Conservation (phyloP, 1,140 invertebrate species). For the Drosophila repletoides region DNA sequence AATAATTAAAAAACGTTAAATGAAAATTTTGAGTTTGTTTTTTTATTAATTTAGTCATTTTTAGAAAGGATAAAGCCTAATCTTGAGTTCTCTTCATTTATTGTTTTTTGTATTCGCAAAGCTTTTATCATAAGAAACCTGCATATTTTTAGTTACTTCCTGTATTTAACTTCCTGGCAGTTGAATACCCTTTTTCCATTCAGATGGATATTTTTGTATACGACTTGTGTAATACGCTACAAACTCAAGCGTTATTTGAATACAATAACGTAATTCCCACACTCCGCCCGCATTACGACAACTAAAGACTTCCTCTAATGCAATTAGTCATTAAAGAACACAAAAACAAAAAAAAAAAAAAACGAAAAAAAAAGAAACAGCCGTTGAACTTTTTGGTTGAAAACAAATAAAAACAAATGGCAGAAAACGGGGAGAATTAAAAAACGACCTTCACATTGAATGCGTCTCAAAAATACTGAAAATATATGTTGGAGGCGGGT, state of each 20-base stretch:
- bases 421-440: constrained; percentile 20
- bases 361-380: constrained; percentile 16
- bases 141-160: no score
- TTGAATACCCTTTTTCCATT: not conserved
- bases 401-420: constrained; percentile 36
- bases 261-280: constrained; percentile 5
- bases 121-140: no score
- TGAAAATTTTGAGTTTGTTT: no score
- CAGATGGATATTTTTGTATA: not conserved
- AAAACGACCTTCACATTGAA: constrained; percentile 74
- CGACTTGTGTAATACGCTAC: not conserved
- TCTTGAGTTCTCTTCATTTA: no score
- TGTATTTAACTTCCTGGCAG: no score
- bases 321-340: constrained; percentile 62
- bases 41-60: no score
- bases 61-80: no score
- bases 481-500: constrained; percentile 12
- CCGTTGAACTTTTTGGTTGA: constrained; percentile 53
- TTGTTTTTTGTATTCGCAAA: no score
- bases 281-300: constrained; percentile 46
- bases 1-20: no score
- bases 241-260: not conserved
- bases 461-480: constrained; percentile 29
- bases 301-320: constrained; percentile 56
- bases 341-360: constrained; percentile 2